A percentile compares a stretch with the other conserved stretches of the same genome.
Evolutionary conservation across 2,113 vertebrate genomes (phyloP).

Genomic region (Motacilla tschutschensis): DNA sequence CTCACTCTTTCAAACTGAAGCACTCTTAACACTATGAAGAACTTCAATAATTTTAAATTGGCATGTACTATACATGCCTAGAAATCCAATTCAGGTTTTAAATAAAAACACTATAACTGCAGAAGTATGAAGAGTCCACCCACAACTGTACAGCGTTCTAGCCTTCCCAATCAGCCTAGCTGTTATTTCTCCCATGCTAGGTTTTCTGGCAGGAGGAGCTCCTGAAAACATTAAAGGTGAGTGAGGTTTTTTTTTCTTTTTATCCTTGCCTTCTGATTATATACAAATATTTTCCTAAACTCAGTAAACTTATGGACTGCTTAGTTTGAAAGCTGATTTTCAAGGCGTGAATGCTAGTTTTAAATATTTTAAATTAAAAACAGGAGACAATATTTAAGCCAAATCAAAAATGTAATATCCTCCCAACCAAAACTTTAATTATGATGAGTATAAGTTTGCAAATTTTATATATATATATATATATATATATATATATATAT

Average conservation of each 20-base stretch:
- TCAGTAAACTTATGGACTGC: not conserved
- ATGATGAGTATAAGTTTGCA: not conserved
- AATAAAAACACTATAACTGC: conserved; percentile 68
- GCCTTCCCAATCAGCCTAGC: conserved; percentile 28
- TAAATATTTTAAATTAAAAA: not conserved
- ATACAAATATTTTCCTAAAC: not conserved
- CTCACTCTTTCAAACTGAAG: conserved; percentile 70
- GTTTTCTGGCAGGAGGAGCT: conserved; percentile 17
- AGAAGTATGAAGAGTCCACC: conserved; percentile 47
- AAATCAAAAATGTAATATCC: not conserved
- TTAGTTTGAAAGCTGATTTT: not conserved
- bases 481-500: not conserved
- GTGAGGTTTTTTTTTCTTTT: conserved; percentile 13
- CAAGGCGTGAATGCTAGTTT: not conserved
- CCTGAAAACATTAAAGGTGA: not conserved
- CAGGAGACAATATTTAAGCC: not conserved
- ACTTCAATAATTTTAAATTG: conserved; percentile 73
- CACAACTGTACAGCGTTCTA: conserved; percentile 42
- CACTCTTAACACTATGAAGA: conserved; percentile 71
- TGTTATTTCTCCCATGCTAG: conserved; percentile 26
- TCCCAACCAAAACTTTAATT: not conserved
- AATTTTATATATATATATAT: not conserved
- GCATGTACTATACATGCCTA: conserved; percentile 49
- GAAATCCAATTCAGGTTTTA: conserved; percentile 67
- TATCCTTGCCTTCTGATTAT: not conserved